Percentiles rank a stretch among this genome's conserved stretches.
These are phyloP conservation scores for Orius insidiosus DNA, from an alignment of 1,140 invertebrate species.

Conservation along the genomic window DNA sequence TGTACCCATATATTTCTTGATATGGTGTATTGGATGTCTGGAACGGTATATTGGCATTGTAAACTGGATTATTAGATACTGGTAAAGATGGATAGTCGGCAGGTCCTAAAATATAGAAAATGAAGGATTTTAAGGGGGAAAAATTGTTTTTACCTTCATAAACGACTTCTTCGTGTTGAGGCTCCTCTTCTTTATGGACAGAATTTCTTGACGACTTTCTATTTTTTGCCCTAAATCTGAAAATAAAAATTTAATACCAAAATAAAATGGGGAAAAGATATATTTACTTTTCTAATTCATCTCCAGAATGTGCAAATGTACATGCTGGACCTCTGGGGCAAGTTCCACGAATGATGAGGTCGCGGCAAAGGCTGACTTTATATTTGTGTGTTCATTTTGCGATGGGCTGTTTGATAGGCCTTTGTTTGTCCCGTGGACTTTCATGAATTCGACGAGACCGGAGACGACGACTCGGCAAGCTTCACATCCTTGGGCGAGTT, in stretches of 20 bases:
- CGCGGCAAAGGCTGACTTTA: constrained; percentile 82
- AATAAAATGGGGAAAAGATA: constrained; percentile 13
- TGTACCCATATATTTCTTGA: constrained; percentile 3
- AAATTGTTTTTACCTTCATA: neutral
- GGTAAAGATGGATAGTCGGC: too few relatives aligned
- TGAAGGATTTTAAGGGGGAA: too few relatives aligned
- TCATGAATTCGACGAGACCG: constrained; percentile 69
- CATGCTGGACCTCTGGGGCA: constrained; percentile 76
- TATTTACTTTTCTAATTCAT: constrained; percentile 65
- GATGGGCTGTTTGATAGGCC: constrained; percentile 25
- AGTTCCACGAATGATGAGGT: constrained; percentile 52
- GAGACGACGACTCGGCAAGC: constrained; percentile 66
- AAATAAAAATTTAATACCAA: constrained; percentile 15
- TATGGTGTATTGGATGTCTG: too few relatives aligned
- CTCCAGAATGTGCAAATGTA: constrained; percentile 81
- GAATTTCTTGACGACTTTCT: constrained; percentile 25
- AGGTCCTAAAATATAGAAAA: neutral
- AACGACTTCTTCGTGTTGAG: constrained; percentile 13
- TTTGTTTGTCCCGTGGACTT: constrained; percentile 38
- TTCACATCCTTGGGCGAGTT: constrained; percentile 57
- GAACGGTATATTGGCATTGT: too few relatives aligned
- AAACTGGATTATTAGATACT: neutral
- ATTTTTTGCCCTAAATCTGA: constrained; percentile 37
- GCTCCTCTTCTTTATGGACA: constrained; percentile 15
- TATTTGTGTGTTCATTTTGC: constrained; percentile 35